Evolutionary conservation across 2,888 invertebrate species (phyloP).

Genomic region (Ectemnius cavifrons): DNA sequence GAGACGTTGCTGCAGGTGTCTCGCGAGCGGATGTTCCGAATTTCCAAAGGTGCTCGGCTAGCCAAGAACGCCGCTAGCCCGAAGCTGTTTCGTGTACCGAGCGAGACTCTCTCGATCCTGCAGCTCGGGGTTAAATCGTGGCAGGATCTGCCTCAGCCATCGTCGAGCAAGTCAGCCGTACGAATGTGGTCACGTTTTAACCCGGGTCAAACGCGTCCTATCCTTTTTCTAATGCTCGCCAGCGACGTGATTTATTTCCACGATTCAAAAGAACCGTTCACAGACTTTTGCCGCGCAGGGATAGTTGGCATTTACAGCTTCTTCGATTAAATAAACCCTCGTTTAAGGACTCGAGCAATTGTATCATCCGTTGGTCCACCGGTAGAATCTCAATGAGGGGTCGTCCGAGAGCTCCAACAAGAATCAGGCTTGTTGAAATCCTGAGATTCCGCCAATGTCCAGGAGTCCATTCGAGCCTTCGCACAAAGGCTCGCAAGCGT

Average conservation of each 20-base stretch:
- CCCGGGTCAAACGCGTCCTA: constrained; percentile 21
- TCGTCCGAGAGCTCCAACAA: neutral
- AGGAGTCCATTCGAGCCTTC: neutral
- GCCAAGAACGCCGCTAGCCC: constrained; percentile 56
- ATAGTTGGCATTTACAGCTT: constrained; percentile 7
- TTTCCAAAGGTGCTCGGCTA: constrained; percentile 67
- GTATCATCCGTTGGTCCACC: neutral
- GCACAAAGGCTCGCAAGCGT: constrained; percentile 1
- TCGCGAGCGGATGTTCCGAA: constrained; percentile 63
- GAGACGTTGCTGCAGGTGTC: constrained; percentile 51
- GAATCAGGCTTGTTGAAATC: constrained; percentile 3
- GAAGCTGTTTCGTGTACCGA: constrained; percentile 36
- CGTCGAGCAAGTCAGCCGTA: constrained; percentile 35
- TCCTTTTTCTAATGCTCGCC: constrained; percentile 30
- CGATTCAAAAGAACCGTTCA: neutral
- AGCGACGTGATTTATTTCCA: constrained; percentile 11
- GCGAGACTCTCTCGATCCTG: constrained; percentile 30
- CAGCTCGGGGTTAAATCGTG: constrained; percentile 51
- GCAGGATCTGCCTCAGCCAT: constrained; percentile 23
- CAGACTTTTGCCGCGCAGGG: constrained; percentile 2
- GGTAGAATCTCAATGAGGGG: neutral
- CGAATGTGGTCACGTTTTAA: constrained; percentile 51
- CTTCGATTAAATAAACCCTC: constrained; percentile 6
- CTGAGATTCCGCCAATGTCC: neutral
- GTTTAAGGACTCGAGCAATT: constrained; percentile 5